A percentile compares a stretch with the other conserved stretches of the same genome.
phyloP scores from a whole-genome alignment of 2,113 vertebrate species.

The Odocoileus hemionus region DNA sequence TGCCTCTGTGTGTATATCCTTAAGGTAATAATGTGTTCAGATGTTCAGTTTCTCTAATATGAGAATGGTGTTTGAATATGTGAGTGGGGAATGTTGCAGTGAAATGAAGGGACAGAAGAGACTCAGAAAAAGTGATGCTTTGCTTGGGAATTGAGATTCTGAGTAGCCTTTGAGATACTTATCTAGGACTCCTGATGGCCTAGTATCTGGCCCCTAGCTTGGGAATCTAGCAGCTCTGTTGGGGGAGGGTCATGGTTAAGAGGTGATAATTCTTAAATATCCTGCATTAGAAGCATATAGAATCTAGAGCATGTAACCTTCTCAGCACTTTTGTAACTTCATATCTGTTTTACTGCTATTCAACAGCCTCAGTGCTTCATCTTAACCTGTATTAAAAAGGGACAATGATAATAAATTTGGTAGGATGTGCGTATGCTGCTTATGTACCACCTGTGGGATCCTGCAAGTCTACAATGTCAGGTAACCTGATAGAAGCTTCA shows the following conservation, averaged over 20 bases:
- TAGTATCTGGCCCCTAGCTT: background rate
- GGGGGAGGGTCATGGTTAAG: background rate
- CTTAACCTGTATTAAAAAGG: background rate
- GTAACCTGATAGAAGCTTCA: background rate
- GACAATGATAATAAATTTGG: background rate
- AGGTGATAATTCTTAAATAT: background rate
- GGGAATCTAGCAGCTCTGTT: background rate
- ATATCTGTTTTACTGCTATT: background rate
- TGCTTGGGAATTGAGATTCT: background rate
- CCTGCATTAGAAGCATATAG: background rate
- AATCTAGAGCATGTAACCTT: background rate
- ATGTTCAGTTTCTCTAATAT: background rate
- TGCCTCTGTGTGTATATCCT: constrained; percentile 11
- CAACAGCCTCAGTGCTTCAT: background rate
- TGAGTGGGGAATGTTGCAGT: background rate
- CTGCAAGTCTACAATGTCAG: background rate
- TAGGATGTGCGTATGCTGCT: background rate
- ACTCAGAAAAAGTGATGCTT: background rate
- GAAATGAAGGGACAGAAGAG: background rate
- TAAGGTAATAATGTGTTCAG: background rate
- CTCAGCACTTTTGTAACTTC: background rate
- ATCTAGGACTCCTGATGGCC: background rate
- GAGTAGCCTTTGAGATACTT: background rate
- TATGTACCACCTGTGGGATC: background rate
- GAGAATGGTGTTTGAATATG: background rate